Evolutionary conservation across 2,888 invertebrate genomes (phyloP), one percentile per base, ranked within the genome.

Genomic region (Volucella inflata): DNA sequence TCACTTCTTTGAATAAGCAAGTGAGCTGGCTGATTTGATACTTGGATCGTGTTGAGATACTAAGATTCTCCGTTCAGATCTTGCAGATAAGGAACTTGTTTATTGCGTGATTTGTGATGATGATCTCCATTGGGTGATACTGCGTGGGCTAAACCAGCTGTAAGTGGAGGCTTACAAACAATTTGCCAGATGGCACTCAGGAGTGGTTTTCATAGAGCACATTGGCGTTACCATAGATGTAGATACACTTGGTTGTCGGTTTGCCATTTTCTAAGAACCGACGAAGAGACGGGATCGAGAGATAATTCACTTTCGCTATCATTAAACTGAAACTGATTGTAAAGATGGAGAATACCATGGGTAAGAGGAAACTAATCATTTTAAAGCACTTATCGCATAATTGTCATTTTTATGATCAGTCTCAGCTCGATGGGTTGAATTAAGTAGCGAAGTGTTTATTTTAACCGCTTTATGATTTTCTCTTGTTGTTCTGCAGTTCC

Each of bases 41-140:
- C 53, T 71, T 70, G 11, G 72, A 72, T 59, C 59, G 36, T 12
- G 38, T 50, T 17, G 57, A 71, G 55, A 57, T 38, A 72, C 57
- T 38, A 14, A 48, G 71, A 59, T 16, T 14, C 57, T 59, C 40
- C 10, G 44, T 2, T 53, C 11, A 44, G 57, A 59, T 68, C 30
- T 51, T 53, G 38, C 16, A 57, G 79, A 83, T 83, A 70, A 68
- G 68, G 74, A 68, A 74, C 74, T 74, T 74, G 83, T 59, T 79
- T 30, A 57, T 79, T 79, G 83, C 68, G 78, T 83, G 79, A 78
- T 72, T 72, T 67, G 36, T 51, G 42, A 64, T 62, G 72, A 64
- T 42, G 68, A 55, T 68, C 68, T 30, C 16, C 9, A n/a, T 42
- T 3, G 14, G 2, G 46, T 36, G 46, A 9, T 30, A 30, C 48